Percentiles rank a stretch among this genome's conserved stretches.
Evolutionary conservation across 2,113 vertebrate genomes (phyloP).

Genomic region (Malurus alboscapulatus): DNA sequence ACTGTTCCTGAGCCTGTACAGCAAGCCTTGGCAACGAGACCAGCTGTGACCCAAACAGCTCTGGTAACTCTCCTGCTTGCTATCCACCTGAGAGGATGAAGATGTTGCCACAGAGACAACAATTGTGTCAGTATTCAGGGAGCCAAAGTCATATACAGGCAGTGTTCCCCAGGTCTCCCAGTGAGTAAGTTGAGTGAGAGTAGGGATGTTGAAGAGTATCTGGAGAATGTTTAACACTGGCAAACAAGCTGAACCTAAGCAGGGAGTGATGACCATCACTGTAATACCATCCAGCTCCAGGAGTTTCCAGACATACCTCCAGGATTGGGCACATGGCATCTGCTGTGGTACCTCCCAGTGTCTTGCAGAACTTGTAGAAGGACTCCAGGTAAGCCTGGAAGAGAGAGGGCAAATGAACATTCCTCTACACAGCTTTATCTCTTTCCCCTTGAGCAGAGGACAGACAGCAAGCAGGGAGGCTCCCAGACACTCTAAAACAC

Average conservation of each 20-base stretch:
- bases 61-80: not conserved
- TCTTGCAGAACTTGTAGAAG: constrained; percentile 96
- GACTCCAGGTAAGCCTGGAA: constrained; percentile 92
- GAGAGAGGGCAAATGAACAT: not conserved
- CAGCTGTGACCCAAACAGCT: not conserved
- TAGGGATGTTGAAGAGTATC: not conserved
- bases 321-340: constrained; percentile 98
- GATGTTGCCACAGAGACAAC: not conserved
- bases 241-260: not conserved
- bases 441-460: not conserved
- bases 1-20: not conserved
- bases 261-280: not conserved
- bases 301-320: constrained; percentile 80
- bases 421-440: not conserved
- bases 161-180: not conserved
- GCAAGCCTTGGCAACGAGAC: not conserved
- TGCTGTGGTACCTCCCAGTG: constrained; percentile 92
- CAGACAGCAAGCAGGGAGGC: not conserved
- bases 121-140: not conserved
- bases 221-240: not conserved
- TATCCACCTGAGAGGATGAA: accelerated
- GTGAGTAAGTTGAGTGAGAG: not conserved
- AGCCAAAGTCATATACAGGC: not conserved
- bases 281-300: not conserved
- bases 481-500: not conserved